Conservation (phyloP, 2,888 invertebrate genomes). For the Hoplodrina ambigua region DNA sequence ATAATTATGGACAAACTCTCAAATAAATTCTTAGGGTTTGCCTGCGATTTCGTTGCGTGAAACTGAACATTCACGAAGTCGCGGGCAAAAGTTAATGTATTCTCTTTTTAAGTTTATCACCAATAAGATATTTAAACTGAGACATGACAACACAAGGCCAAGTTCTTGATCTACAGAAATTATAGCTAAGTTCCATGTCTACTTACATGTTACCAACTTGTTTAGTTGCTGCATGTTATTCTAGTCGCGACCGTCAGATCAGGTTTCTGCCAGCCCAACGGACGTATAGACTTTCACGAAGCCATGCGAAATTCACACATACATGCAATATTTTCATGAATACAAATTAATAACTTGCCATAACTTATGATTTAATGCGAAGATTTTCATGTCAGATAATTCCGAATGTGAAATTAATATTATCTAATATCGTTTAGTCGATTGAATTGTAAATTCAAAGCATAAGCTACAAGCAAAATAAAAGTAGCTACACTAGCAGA, state of each 20-base stretch:
- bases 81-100: too few species aligned
- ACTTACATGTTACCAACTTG: constrained; percentile 40
- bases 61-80: too few species aligned
- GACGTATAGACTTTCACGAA: constrained; percentile 75
- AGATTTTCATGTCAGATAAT: background rate
- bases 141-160: constrained; percentile 22
- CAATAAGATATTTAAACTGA: constrained; percentile 7
- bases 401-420: constrained; percentile 4
- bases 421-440: background rate
- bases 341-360: background rate
- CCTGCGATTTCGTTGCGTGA: too few species aligned
- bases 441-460: constrained; percentile 26
- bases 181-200: constrained; percentile 36
- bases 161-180: constrained; percentile 21
- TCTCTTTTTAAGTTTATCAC: too few species aligned
- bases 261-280: constrained; percentile 64
- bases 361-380: constrained; percentile 3
- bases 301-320: constrained; percentile 66
- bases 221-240: constrained; percentile 65
- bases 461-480: constrained; percentile 29
- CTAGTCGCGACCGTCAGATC: constrained; percentile 64
- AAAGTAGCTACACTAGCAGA: constrained; percentile 13
- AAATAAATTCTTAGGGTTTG: background rate
- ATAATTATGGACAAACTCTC: background rate
- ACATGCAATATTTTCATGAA: constrained; percentile 28